Percentiles rank a stretch among this genome's conserved stretches.
Evolutionary conservation across 2,113 vertebrate species (phyloP).

Genomic region (Pangasianodon gigas): DNA sequence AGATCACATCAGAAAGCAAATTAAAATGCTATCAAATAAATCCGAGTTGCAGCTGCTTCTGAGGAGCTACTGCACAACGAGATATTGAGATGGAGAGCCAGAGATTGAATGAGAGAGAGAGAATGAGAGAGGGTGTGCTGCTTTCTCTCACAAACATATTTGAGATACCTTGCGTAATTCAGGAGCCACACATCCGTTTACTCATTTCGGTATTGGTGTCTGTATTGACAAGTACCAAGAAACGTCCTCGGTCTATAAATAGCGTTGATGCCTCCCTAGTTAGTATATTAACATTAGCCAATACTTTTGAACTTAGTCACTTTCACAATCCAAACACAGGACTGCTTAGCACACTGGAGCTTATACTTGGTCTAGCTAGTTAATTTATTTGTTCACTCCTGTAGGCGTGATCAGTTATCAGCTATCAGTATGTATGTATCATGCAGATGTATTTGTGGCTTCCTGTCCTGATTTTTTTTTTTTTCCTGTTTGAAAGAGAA

Average conservation of each 20-base stretch:
- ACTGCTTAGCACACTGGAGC: background rate
- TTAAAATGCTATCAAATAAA: constrained; percentile 67
- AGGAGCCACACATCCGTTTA: too few species aligned
- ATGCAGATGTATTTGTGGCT: background rate
- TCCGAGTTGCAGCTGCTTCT: constrained; percentile 44
- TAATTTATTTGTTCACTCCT: too few species aligned
- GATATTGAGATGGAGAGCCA: background rate
- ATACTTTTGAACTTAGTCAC: background rate
- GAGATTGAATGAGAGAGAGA: background rate
- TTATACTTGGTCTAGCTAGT: background rate
- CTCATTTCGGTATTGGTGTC: background rate
- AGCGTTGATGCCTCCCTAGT: background rate
- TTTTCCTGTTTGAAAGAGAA: background rate
- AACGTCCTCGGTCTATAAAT: background rate
- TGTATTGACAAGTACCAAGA: background rate
- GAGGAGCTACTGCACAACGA: background rate
- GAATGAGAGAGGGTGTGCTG: background rate
- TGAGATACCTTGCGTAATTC: too few species aligned
- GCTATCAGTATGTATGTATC: background rate
- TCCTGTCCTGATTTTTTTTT: constrained; percentile 17
- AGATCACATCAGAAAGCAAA: constrained; percentile 65
- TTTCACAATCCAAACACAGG: background rate
- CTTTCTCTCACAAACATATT: background rate
- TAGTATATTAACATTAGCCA: background rate
- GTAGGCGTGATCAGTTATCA: background rate